These are phyloP conservation scores for Bradynema listronoti DNA, from an alignment of 1,140 invertebrate species.

Conservation along the genomic window DNA sequence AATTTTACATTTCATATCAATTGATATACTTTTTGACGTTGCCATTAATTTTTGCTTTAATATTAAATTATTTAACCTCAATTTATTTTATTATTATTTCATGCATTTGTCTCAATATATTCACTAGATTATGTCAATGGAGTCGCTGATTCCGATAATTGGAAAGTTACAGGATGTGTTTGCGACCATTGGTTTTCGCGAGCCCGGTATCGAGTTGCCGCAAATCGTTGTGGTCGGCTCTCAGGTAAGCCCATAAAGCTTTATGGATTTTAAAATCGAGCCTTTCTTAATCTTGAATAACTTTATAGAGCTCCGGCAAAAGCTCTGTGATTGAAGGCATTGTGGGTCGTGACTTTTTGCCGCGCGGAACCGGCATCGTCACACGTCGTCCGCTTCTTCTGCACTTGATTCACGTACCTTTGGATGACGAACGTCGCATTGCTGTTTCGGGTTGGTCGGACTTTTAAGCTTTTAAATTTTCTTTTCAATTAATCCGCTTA, in stretches of 20 bases:
- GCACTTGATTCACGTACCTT: constrained; percentile 81
- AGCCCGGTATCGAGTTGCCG: constrained; percentile 87
- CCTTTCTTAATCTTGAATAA: constrained; percentile 2
- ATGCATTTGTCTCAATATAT: background rate
- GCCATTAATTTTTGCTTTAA: too few relatives aligned
- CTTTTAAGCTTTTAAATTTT: constrained; percentile 1
- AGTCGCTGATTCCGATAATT: constrained; percentile 94
- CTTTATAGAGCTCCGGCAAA: constrained; percentile 86
- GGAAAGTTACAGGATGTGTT: constrained; percentile 99
- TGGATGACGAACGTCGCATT: constrained; percentile 55
- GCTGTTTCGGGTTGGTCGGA: background rate
- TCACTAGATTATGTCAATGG: constrained; percentile 67
- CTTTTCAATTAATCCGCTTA: background rate
- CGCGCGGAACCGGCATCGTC: constrained; percentile 90
- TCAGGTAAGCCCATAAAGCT: constrained; percentile 68
- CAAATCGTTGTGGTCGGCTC: constrained; percentile 97
- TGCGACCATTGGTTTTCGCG: constrained; percentile 76
- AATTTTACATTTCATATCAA: too few relatives aligned
- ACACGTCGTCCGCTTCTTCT: constrained; percentile 85
- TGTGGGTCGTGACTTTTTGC: constrained; percentile 90
- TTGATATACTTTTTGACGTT: too few relatives aligned
- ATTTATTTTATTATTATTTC: background rate
- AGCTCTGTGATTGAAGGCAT: constrained; percentile 96
- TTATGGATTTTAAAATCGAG: constrained; percentile 10
- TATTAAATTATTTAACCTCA: too few relatives aligned